Conservation (phyloP, 2,888 invertebrate species). For the Seira musarum region DNA sequence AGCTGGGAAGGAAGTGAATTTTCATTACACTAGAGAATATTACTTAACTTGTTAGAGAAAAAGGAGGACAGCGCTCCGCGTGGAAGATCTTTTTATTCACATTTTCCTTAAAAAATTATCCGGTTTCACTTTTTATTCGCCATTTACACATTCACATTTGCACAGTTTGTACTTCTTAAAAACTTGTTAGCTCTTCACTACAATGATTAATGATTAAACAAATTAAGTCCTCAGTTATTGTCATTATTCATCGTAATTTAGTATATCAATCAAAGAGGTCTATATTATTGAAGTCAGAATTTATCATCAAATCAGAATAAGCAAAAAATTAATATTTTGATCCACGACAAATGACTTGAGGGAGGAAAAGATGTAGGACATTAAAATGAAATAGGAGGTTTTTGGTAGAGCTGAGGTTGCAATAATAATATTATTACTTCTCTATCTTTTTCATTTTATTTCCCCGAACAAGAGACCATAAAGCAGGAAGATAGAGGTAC, state of each 20-base stretch:
- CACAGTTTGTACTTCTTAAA: background rate
- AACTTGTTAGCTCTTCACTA: no score
- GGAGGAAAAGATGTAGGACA: slow-evolving; percentile 3
- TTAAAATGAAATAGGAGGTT: background rate
- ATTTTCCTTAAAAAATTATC: slow-evolving; percentile 37
- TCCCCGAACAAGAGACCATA: slow-evolving; percentile 14
- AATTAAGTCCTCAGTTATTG: background rate
- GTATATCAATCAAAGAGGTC: background rate
- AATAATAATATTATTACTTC: slow-evolving; percentile 55
- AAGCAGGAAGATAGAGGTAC: slow-evolving; percentile 1
- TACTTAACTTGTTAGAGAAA: slow-evolving; percentile 33
- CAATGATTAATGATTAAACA: background rate
- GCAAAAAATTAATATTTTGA: slow-evolving; percentile 50
- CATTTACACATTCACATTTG: slow-evolving; percentile 31
- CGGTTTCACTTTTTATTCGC: slow-evolving; percentile 34
- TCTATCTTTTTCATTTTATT: slow-evolving; percentile 48
- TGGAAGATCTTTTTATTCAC: slow-evolving; percentile 29
- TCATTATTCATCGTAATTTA: background rate
- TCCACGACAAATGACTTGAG: slow-evolving; percentile 47
- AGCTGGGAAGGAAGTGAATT: background rate
- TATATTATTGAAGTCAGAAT: background rate
- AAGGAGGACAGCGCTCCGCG: slow-evolving; percentile 10
- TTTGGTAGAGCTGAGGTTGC: slow-evolving; percentile 32
- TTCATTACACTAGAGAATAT: slow-evolving; percentile 38
- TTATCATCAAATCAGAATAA: background rate